Conservation (phyloP, 2,113 vertebrate species). For the Corythornis vintsioides region DNA sequence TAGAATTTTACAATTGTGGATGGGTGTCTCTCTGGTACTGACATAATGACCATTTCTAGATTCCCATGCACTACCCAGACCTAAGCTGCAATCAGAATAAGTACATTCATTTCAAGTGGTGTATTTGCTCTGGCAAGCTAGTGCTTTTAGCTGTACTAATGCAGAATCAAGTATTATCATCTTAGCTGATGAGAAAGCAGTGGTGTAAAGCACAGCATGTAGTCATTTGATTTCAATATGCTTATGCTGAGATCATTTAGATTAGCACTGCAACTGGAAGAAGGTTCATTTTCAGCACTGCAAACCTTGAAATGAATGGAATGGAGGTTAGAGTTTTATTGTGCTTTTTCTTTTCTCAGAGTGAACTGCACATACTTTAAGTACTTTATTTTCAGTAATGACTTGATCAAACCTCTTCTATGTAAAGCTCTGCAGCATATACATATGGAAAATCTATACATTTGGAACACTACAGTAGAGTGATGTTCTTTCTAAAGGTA, state of each 20-base stretch:
- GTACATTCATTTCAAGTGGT: neutral
- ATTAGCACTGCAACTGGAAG: neutral
- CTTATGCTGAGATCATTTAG: neutral
- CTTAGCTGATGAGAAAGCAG: neutral
- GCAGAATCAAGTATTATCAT: neutral
- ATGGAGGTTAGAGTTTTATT: neutral
- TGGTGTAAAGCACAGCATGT: neutral
- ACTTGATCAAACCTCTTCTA: neutral
- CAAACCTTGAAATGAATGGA: neutral
- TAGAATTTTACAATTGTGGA: neutral
- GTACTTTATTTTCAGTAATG: neutral
- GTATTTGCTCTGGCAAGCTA: neutral
- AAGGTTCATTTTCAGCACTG: neutral
- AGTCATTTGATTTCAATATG: neutral
- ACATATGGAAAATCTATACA: neutral
- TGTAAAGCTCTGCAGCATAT: neutral
- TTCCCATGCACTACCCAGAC: neutral
- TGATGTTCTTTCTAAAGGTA: neutral
- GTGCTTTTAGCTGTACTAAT: neutral
- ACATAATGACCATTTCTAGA: neutral
- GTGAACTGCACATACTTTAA: neutral
- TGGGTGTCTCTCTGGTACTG: neutral
- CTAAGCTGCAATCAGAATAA: neutral
- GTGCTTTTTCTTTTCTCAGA: neutral
- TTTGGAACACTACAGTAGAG: neutral